These are phyloP conservation scores for Microplitis mediator DNA, from an alignment of 1,140 invertebrate genomes.

Conservation along the genomic window DNA sequence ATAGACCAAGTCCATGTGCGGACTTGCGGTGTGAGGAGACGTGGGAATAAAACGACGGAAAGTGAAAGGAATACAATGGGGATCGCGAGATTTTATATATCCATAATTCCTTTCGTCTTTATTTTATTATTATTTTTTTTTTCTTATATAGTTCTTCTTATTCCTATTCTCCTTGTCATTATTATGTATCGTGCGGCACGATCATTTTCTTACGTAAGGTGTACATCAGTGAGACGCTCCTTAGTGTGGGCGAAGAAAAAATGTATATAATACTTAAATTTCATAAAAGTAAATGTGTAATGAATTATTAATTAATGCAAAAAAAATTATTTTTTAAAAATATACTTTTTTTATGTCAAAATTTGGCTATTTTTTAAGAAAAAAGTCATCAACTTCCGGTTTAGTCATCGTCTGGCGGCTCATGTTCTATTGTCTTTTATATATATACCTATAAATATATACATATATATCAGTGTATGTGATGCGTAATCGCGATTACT, in stretches of 20 bases:
- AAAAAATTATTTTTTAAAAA: neutral
- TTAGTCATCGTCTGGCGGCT: conserved; percentile 26
- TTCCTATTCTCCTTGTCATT: conserved; percentile 26
- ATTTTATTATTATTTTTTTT: conserved; percentile 15
- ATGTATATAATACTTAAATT: neutral
- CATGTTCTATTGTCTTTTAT: conserved; percentile 30
- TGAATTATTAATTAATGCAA: too few species aligned
- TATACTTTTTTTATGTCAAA: neutral
- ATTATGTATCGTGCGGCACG: conserved; percentile 33
- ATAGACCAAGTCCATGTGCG: neutral
- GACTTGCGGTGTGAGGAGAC: conserved; percentile 9
- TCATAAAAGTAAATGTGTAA: too few species aligned
- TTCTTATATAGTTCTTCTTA: neutral
- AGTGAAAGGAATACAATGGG: conserved; percentile 35
- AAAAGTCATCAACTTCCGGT: conserved; percentile 34
- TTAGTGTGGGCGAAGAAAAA: conserved; percentile 5
- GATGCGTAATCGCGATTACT: conserved; percentile 36
- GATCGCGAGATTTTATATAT: conserved; percentile 26
- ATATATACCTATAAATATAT: too few species aligned
- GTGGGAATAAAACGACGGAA: conserved; percentile 31
- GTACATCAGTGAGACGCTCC: neutral
- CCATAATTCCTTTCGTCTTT: conserved; percentile 22
- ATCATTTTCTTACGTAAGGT: conserved; percentile 27
- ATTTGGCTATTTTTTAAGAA: conserved; percentile 1
- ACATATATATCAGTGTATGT: neutral